Evolutionary conservation across 2,113 vertebrate species (phyloP), one percentile per base, ranked within the genome.

Genomic region (Pluvialis apricaria): DNA sequence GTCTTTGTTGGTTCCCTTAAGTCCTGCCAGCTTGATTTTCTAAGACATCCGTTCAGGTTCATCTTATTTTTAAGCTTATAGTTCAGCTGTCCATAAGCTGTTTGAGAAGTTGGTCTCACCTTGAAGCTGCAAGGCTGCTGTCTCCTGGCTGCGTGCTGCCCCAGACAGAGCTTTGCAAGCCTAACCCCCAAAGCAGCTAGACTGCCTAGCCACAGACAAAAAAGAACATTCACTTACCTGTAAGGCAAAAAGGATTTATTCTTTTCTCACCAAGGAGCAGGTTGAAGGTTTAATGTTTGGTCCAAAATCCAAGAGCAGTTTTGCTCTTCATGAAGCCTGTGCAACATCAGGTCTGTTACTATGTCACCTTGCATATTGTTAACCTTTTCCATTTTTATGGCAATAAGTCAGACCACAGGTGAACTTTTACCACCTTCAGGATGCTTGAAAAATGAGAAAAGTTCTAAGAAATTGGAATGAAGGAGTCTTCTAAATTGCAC

Each of bases 401-500:
- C 60, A 78, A 6, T 62, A 78, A 57, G 8, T n/a, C 32, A 57
- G 29, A 84, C 4, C 16, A 81, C 11, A 68, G 54, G 20, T 17
- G 32, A 81, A 65, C 1, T 42, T 84, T 49, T 57, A 40, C 5
- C 29, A 24, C 11, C 6, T 72, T 75, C 49, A 44, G 3, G 20
- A n/a, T 71, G 17, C 9, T 57, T 81, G 28, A 32, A 60, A 94
- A 66, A 54, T n/a, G 13, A 65, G 20, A 91, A 80, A 85, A 29
- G 2, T 6, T 17, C 6, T 19, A 76, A 51, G 32, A 81, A 75
- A 86, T 32, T 65, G 9, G 10, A 80, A n/a, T 32, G 9, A 70
- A 69, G 5, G 2, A 11, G 2, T 24, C 22, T 34, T 47, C 10
- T 5, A 73, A 62, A 82, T 14, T 17, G 0, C 4, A 34, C 4